These are phyloP conservation scores for Euura lappo DNA, from an alignment of 1,140 invertebrate genomes.

Conservation along the genomic window DNA sequence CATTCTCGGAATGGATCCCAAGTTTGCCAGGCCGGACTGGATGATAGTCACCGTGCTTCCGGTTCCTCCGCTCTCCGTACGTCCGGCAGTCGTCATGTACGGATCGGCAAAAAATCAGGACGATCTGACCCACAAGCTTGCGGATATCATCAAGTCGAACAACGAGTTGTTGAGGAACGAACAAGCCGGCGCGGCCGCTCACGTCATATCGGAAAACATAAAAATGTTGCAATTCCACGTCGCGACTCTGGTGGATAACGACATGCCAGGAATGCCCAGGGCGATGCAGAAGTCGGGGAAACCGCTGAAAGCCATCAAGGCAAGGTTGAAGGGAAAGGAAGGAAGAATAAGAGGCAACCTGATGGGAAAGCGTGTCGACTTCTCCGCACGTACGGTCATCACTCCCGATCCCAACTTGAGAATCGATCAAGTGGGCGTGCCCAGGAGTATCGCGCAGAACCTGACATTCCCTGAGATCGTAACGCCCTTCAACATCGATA, in stretches of 20 bases:
- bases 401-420: slow-evolving; percentile 98
- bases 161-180: slow-evolving; percentile 97
- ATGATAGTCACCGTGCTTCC: slow-evolving; percentile 98
- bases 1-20: slow-evolving; percentile 94
- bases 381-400: slow-evolving; percentile 98
- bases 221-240: slow-evolving; percentile 99
- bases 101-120: slow-evolving; percentile 98
- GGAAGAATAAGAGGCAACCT: slow-evolving; percentile 98
- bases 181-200: slow-evolving; percentile 93
- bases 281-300: slow-evolving; percentile 99
- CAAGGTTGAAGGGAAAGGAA: slow-evolving; percentile 92
- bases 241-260: slow-evolving; percentile 97
- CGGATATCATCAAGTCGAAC: slow-evolving; percentile 99
- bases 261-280: slow-evolving; percentile 96
- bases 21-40: slow-evolving; percentile 97
- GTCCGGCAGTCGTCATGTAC: slow-evolving; percentile 99
- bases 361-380: slow-evolving; percentile 99
- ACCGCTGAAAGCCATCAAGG: slow-evolving; percentile 97
- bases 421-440: slow-evolving; percentile 99
- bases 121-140: slow-evolving; percentile 98
- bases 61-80: slow-evolving; percentile 91
- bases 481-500: slow-evolving; percentile 99
- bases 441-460: slow-evolving; percentile 97
- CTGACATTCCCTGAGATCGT: slow-evolving; percentile 99
- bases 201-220: slow-evolving; percentile 96